phyloP scores from a whole-genome alignment of 2,113 vertebrate genomes.

The Sceloporus undulatus region DNA sequence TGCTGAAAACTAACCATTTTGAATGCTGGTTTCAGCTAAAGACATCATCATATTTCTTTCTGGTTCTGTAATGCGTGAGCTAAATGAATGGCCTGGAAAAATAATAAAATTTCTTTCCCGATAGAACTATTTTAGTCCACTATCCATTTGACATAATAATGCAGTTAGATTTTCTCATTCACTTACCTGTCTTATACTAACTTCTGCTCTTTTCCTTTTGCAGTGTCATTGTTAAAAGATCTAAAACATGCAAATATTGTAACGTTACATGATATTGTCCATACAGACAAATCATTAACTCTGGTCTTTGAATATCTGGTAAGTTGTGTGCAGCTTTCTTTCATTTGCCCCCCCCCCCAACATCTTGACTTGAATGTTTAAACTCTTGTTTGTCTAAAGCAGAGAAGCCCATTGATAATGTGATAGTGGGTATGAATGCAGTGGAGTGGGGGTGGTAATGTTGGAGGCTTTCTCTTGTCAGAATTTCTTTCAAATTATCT shows the following conservation, averaged over 20 bases:
- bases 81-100: not conserved
- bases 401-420: not conserved
- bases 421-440: not conserved
- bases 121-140: not conserved
- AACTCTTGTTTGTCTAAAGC: not conserved
- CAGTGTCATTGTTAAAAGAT: constrained; percentile 98
- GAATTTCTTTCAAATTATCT: not conserved
- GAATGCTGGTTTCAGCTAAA: not conserved
- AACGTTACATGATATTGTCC: constrained; percentile 97
- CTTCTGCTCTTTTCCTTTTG: constrained; percentile 61
- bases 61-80: not conserved
- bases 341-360: not conserved
- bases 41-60: not conserved
- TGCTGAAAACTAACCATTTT: not conserved
- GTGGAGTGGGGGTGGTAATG: too few relatives aligned
- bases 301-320: constrained; percentile 99
- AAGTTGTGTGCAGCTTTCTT: constrained; percentile 59
- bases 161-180: not conserved
- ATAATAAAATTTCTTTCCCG: not conserved
- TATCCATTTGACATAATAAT: constrained; percentile 29
- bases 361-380: not conserved
- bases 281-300: constrained; percentile 98
- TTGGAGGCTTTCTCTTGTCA: not conserved
- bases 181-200: constrained; percentile 15
- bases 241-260: constrained; percentile 99